Percentiles rank a stretch among this genome's conserved stretches.
Evolutionary conservation across 64 coral and sea anemone genomes (phyloP).

Genomic region (Dendronephthya gigantea): DNA sequence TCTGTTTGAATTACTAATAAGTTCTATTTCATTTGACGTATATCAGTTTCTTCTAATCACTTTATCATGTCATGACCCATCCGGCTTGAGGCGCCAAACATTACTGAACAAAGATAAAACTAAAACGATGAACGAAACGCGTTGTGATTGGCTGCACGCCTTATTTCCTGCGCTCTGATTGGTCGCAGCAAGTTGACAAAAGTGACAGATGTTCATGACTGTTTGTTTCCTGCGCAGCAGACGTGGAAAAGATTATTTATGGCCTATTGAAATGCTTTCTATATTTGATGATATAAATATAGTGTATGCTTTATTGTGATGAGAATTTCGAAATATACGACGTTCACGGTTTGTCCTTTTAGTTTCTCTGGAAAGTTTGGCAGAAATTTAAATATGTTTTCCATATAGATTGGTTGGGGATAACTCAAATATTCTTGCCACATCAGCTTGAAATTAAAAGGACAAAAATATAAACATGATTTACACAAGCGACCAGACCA

Average conservation of each 20-base stretch:
- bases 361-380: too few relatives aligned
- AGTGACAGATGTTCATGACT: neutral
- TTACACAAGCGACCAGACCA: too few relatives aligned
- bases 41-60: neutral
- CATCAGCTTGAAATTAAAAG: too few relatives aligned
- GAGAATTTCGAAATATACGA: too few relatives aligned
- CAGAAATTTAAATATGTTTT: too few relatives aligned
- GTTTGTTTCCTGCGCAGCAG: neutral
- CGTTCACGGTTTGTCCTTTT: too few relatives aligned
- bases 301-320: neutral
- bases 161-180: neutral
- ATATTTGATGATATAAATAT: neutral
- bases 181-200: neutral
- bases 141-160: neutral
- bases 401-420: too few relatives aligned
- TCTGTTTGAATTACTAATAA: neutral
- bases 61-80: neutral
- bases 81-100: neutral
- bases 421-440: too few relatives aligned
- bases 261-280: neutral
- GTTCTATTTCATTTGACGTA: neutral
- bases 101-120: neutral
- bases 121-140: neutral
- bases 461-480: too few relatives aligned
- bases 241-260: neutral